These are phyloP conservation scores for Isaurus tuberculatus DNA, from an alignment of 92 coral and sea anemone species.

Conservation along the genomic window DNA sequence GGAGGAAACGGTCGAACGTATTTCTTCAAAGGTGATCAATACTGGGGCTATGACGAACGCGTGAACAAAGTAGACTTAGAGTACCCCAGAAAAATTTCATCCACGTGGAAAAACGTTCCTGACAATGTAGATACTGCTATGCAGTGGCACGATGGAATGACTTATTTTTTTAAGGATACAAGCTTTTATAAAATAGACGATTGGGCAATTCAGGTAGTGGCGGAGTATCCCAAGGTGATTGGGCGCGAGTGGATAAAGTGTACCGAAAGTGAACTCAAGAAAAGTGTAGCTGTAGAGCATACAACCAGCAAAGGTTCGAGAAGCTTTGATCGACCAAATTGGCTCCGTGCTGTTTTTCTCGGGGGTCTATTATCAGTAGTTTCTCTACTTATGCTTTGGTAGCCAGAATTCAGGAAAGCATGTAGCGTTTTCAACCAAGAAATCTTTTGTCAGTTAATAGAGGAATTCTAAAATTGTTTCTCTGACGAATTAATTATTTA, in stretches of 20 bases:
- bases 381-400: too few species aligned
- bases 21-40: constrained; percentile 73
- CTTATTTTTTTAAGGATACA: constrained; percentile 69
- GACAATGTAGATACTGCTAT: constrained; percentile 69
- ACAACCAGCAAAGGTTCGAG: neutral
- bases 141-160: constrained; percentile 66
- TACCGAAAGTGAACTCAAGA: constrained; percentile 35
- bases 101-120: constrained; percentile 59
- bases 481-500: too few species aligned
- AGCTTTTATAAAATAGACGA: constrained; percentile 67
- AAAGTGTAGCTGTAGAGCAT: neutral
- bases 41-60: constrained; percentile 71
- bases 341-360: neutral
- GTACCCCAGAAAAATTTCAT: constrained; percentile 67
- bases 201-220: constrained; percentile 47
- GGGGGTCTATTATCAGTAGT: neutral
- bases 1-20: constrained; percentile 74
- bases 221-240: constrained; percentile 53
- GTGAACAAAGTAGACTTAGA: constrained; percentile 55
- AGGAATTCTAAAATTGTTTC: too few species aligned
- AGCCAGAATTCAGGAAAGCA: too few species aligned
- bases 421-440: too few species aligned
- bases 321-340: neutral
- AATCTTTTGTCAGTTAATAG: too few species aligned
- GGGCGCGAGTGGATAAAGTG: constrained; percentile 34